Conservation (phyloP, 2,888 invertebrate species). For the Bursaphelenchus okinawaensis region DNA sequence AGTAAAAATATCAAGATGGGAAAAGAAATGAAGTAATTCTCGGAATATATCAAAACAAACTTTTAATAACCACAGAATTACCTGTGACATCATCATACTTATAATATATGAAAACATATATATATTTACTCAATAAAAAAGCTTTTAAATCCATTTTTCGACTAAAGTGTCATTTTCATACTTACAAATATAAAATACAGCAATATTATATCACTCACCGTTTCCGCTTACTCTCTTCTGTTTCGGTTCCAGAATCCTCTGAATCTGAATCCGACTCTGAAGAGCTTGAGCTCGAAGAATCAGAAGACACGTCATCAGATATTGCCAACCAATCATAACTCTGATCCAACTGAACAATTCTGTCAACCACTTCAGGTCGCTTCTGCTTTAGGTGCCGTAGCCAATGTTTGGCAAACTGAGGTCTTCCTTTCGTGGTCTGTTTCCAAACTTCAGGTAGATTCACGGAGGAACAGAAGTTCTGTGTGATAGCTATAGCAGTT, state of each 20-base stretch:
- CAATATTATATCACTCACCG: too few relatives aligned
- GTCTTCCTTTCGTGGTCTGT: constrained; percentile 74
- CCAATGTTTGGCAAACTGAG: constrained; percentile 92
- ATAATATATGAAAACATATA: too few relatives aligned
- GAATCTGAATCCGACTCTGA: constrained; percentile 9
- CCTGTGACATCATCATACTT: too few relatives aligned
- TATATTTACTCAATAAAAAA: too few relatives aligned
- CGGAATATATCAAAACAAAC: too few relatives aligned
- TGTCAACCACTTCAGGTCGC: constrained; percentile 22
- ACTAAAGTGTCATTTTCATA: too few relatives aligned
- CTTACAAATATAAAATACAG: too few relatives aligned
- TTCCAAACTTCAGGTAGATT: constrained; percentile 30
- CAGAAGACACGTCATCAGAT: constrained; percentile 10
- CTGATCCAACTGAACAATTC: background rate
- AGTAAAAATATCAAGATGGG: background rate
- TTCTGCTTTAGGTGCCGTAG: constrained; percentile 13
- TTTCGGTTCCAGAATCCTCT: constrained; percentile 16
- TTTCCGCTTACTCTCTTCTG: constrained; percentile 2
- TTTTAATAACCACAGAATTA: too few relatives aligned
- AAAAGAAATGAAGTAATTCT: too few relatives aligned
- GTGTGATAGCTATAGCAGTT: constrained; percentile 91
- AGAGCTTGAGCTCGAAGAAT: constrained; percentile 16
- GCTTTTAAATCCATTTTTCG: too few relatives aligned
- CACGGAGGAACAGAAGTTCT: constrained; percentile 71
- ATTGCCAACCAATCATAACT: background rate